phyloP scores from a whole-genome alignment of 2,113 vertebrate genomes.

The Verasper variegatus region DNA sequence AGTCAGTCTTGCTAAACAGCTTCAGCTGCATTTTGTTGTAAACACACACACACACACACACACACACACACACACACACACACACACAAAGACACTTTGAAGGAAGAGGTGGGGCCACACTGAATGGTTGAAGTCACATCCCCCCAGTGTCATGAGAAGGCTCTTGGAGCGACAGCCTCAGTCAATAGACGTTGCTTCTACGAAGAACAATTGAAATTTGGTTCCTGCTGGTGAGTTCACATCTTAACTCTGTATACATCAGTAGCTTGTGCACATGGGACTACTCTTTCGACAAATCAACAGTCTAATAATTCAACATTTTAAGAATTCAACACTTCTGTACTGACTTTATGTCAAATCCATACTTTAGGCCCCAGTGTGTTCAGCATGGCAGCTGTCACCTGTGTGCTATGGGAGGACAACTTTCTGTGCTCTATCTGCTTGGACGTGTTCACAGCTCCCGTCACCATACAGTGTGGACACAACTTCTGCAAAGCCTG shows the following conservation, averaged over 20 bases:
- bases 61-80: neutral
- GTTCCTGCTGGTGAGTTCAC: neutral
- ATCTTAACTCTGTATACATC: neutral
- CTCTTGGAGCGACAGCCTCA: neutral
- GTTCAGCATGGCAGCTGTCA: constrained; percentile 11
- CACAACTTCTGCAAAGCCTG: constrained; percentile 20
- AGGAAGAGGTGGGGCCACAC: neutral
- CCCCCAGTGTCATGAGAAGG: neutral
- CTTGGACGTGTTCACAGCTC: constrained; percentile 6
- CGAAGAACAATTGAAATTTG: neutral
- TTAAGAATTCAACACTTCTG: neutral
- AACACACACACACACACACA: neutral
- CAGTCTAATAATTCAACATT: no score
- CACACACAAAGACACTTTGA: neutral
- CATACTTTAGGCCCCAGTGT: neutral
- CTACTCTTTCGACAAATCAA: no score
- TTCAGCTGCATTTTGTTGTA: neutral
- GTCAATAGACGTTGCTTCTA: neutral
- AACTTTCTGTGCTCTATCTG: constrained; percentile 13
- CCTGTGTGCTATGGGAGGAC: neutral
- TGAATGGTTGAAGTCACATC: neutral
- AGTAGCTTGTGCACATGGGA: neutral
- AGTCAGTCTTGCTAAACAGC: neutral
- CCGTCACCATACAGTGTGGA: constrained; percentile 9
- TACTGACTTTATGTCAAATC: neutral